A percentile compares a stretch with the other conserved stretches of the same genome.
These are phyloP conservation scores for Tachyglossus aculeatus DNA, from an alignment of 2,797 vertebrate species.

Conservation along the genomic window DNA sequence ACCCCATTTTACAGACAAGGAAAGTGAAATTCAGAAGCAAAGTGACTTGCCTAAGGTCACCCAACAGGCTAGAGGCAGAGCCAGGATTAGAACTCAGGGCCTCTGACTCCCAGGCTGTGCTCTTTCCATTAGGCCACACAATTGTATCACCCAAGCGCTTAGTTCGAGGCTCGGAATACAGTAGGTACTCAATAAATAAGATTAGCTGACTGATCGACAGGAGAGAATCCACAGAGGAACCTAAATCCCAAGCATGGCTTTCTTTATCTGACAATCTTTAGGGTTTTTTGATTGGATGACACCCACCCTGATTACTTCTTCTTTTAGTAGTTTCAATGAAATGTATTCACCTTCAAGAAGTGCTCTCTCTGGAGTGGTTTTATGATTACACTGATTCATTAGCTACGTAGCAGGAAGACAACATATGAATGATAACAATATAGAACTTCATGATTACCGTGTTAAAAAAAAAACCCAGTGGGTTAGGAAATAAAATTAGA, in stretches of 20 bases:
- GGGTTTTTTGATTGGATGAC: slow-evolving; percentile 40
- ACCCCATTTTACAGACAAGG: not conserved
- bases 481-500: slow-evolving; percentile 60
- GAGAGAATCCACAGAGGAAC: no score
- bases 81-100: not conserved
- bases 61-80: not conserved
- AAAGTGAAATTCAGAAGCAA: not conserved
- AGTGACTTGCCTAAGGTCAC: not conserved
- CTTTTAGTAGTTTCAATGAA: slow-evolving; percentile 49
- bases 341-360: slow-evolving; percentile 57
- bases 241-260: slow-evolving; percentile 27
- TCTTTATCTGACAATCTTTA: slow-evolving; percentile 12
- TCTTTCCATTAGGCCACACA: not conserved
- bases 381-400: slow-evolving; percentile 55
- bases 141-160: no score
- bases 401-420: slow-evolving; percentile 18
- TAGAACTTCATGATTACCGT: not conserved
- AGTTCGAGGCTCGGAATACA: not conserved
- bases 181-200: not conserved
- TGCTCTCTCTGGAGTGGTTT: slow-evolving; percentile 17
- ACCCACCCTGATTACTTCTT: slow-evolving; percentile 38
- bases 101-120: not conserved
- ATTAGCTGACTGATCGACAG: no score
- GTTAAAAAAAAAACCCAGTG: slow-evolving; percentile 20
- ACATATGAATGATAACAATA: not conserved